Base-by-base conservation (phyloP, 2,113 vertebrate genomes). In the Glaucidium brasilianum region DNA sequence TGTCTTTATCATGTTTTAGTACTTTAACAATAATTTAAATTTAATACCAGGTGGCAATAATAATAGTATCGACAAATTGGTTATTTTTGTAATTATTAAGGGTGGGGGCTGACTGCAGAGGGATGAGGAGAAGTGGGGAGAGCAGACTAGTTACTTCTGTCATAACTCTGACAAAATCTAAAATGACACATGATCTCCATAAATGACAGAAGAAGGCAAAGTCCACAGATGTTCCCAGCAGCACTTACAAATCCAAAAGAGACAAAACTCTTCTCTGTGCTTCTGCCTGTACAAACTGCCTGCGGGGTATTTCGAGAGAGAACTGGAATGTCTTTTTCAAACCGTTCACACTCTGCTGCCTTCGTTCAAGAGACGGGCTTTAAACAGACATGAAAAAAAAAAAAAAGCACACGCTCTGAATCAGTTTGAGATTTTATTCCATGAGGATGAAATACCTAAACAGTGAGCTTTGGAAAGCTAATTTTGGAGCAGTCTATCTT, bases 301-400 rank as follows among this genome's bases (percentile, higher is more conserved):
- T 85, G 94, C 66, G 6, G 96, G 91, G 92, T 96, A 59, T 96
- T 97, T 58, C 35, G 0, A 87, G 76, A 93, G 94, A 69, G 78
- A 89, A 66, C 3, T 66, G 94, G 77, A 95, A 94, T 95, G 86
- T 89, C 94, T 94, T 94, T 96, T 96, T 89, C 93, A 97, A 96
- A 94, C 80, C 0, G 0, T 91, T 96, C 92, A 94, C 92, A 95
- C 86, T 94, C 94, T 87, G 68, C 69, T 94, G 96, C 92, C 77
- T 73, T 20, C 0, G 0, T 92, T 96, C 83, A 95, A 79, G 94
- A 93, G 90, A 82, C 49, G 66, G n/a, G 49, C 62, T 94, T 96
- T 96, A 94, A 95, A 92, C 73, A 63, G 86, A 85, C 56, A 60
- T 78, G 30, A 41, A 50, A 45, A 71, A 76, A 53, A 53, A 67